phyloP scores from a whole-genome alignment of 2,113 vertebrate genomes.

The Mastomys coucha region DNA sequence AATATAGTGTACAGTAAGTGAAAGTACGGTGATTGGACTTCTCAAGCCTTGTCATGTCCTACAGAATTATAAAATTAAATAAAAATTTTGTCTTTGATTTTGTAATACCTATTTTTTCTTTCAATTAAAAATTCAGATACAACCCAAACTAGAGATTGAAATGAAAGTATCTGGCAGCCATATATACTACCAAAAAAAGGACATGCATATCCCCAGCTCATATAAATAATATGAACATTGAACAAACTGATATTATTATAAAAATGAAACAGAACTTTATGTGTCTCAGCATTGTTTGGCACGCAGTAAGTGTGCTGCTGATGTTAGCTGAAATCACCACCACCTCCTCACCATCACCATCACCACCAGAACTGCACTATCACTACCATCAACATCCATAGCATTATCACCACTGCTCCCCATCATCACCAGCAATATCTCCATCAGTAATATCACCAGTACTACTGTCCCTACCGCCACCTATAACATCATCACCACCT shows the following conservation, averaged over 20 bases:
- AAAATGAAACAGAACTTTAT: background rate
- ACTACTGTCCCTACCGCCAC: background rate
- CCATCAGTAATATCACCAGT: background rate
- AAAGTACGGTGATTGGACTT: slow-evolving; percentile 7
- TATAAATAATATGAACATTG: background rate
- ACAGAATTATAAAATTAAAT: slow-evolving; percentile 26
- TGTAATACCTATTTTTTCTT: background rate
- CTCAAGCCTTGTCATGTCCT: background rate
- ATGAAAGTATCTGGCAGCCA: background rate
- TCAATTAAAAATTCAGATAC: background rate
- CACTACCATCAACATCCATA: background rate
- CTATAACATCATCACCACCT: background rate
- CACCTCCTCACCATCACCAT: background rate
- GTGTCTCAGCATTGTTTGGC: background rate
- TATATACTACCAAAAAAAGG: background rate
- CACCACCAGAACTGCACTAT: background rate
- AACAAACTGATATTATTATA: background rate
- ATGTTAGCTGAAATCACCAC: background rate
- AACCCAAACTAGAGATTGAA: background rate
- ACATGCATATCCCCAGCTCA: background rate
- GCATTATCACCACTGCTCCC: too few species aligned
- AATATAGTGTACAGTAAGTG: background rate
- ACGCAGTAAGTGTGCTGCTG: background rate
- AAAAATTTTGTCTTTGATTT: slow-evolving; percentile 11
- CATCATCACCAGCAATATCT: background rate